phyloP scores from a whole-genome alignment of 35 echinoderm and acorn worm genomes.

The Lytechinus pictus region DNA sequence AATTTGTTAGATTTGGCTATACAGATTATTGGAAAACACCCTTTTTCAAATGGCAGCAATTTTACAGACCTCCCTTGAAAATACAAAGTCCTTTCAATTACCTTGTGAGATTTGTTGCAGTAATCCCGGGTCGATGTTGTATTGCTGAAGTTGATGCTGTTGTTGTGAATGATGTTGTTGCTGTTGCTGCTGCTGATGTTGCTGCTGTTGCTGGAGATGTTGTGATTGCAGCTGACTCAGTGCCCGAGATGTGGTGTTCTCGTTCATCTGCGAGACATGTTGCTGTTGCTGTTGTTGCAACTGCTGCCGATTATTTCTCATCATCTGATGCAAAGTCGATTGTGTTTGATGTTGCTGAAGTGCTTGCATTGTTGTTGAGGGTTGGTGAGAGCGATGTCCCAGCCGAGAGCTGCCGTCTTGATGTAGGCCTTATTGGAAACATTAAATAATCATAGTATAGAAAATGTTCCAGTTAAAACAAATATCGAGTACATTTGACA shows the following conservation, averaged over 20 bases:
- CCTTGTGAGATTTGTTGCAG: constrained; percentile 87
- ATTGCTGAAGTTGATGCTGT: constrained; percentile 61
- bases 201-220: constrained; percentile 64
- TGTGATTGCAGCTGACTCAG: constrained; percentile 55
- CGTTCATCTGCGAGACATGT: constrained; percentile 14
- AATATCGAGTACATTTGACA: too few species aligned
- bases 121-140: constrained; percentile 72
- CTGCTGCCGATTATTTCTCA: constrained; percentile 58
- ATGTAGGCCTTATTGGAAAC: not conserved
- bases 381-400: constrained; percentile 5
- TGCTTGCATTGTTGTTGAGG: constrained; percentile 13
- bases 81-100: not conserved
- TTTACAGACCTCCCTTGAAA: too few species aligned
- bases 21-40: too few species aligned
- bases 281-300: constrained; percentile 58
- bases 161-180: constrained; percentile 42
- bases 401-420: not conserved
- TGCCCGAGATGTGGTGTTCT: not conserved
- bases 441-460: not conserved
- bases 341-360: constrained; percentile 33
- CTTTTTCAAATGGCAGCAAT: too few species aligned
- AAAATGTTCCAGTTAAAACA: too few species aligned
- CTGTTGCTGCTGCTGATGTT: constrained; percentile 60
- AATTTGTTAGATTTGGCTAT: not conserved
- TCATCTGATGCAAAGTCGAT: constrained; percentile 52